Percentiles rank a stretch among this genome's conserved stretches.
phyloP scores from a whole-genome alignment of 2,113 vertebrate genomes.

The Noctilio leporinus region DNA sequence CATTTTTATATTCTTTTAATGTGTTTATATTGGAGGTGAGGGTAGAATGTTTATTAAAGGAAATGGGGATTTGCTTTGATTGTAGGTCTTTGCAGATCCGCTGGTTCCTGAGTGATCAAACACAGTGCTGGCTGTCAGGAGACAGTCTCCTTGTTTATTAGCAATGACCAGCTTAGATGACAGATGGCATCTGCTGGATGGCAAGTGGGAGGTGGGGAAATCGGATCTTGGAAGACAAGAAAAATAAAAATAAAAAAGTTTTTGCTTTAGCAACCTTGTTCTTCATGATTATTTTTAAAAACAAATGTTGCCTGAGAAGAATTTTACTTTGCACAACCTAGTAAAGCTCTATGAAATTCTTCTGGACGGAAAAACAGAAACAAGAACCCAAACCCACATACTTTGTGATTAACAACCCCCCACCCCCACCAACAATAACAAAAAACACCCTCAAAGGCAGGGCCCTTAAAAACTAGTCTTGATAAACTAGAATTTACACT shows the following conservation, averaged over 20 bases:
- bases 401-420: conserved; percentile 50
- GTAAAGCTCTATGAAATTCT: conserved; percentile 84
- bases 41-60: conserved; percentile 65
- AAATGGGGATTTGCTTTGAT: conserved; percentile 57
- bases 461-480: conserved; percentile 71
- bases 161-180: conserved; percentile 68
- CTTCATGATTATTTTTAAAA: conserved; percentile 71
- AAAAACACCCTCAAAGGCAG: conserved; percentile 72
- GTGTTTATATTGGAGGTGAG: conserved; percentile 67
- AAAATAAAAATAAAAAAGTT: conserved; percentile 59
- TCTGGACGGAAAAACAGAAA: conserved; percentile 76
- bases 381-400: conserved; percentile 52
- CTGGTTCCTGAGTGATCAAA: conserved; percentile 77
- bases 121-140: conserved; percentile 75
- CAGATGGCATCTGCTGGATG: conserved; percentile 51
- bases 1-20: conserved; percentile 63
- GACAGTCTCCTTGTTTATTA: conserved; percentile 65
- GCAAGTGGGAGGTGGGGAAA: conserved; percentile 65
- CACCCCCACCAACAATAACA: conserved; percentile 60
- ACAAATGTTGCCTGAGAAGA: conserved; percentile 83
- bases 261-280: conserved; percentile 58
- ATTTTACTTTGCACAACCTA: conserved; percentile 82
- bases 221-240: conserved; percentile 72
- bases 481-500: conserved; percentile 78
- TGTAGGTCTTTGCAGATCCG: conserved; percentile 69